These are phyloP conservation scores for Chloroceryle amazona DNA, from an alignment of 2,797 vertebrate species.

Conservation along the genomic window DNA sequence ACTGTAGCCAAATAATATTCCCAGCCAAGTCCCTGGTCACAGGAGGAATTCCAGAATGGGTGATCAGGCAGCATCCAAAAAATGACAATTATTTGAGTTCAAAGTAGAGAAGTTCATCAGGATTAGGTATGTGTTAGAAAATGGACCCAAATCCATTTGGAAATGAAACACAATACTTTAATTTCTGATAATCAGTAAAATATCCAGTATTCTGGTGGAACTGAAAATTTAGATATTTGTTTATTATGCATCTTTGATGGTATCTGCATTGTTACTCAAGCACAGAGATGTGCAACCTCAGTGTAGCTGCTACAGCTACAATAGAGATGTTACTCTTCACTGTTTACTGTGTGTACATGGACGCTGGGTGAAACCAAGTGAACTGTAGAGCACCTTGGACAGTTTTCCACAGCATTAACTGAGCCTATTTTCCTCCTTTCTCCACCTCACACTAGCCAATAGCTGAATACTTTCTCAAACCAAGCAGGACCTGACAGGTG, in stretches of 20 bases:
- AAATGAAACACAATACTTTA: neutral
- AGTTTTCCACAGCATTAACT: fast-evolving
- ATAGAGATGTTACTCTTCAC: neutral
- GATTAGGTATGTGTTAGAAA: neutral
- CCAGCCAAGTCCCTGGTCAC: slow-evolving; percentile 1
- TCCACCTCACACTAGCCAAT: neutral
- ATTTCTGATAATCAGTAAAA: neutral
- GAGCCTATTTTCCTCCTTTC: neutral
- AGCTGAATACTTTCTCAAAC: neutral
- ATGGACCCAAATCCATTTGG: neutral
- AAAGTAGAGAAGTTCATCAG: slow-evolving; percentile 1
- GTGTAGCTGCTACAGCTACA: neutral
- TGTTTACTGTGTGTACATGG: neutral
- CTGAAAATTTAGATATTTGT: neutral
- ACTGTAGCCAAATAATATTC: neutral
- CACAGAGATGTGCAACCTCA: neutral
- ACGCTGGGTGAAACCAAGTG: neutral
- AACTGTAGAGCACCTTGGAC: neutral
- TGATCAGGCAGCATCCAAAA: slow-evolving; percentile 4
- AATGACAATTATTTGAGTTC: neutral
- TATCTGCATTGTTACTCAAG: neutral
- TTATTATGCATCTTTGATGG: neutral
- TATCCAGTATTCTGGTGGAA: neutral
- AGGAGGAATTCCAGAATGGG: slow-evolving; percentile 12
- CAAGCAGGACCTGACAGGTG: neutral